Evolutionary conservation across 2,797 vertebrate species (phyloP).

Genomic region (Synanceia verrucosa): DNA sequence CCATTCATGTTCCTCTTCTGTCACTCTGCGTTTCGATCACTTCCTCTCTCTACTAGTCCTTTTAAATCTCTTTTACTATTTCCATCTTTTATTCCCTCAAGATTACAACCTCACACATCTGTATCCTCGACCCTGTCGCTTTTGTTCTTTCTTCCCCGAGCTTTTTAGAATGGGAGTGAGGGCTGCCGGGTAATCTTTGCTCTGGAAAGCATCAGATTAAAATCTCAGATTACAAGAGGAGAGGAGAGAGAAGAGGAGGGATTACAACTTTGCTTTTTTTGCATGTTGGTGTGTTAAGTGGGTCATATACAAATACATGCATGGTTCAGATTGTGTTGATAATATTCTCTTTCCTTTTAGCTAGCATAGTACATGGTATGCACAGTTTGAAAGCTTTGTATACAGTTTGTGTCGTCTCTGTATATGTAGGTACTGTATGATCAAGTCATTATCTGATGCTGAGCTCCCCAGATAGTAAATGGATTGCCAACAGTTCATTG

Average conservation of each 20-base stretch:
- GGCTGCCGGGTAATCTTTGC: slow-evolving; percentile 64
- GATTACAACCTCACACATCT: slow-evolving; percentile 37
- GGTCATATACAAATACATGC: slow-evolving; percentile 4
- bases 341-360: not conserved
- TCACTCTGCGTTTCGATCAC: slow-evolving; percentile 27
- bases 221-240: slow-evolving; percentile 71
- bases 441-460: slow-evolving; percentile 30
- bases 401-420: slow-evolving; percentile 8
- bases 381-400: not conserved
- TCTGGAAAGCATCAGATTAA: slow-evolving; percentile 62
- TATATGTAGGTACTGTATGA: not conserved
- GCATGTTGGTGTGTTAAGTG: slow-evolving; percentile 19
- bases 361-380: not conserved
- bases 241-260: slow-evolving; percentile 36
- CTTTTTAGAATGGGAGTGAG: slow-evolving; percentile 20
- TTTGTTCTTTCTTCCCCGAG: not conserved
- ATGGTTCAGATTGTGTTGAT: not conserved
- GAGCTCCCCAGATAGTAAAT: slow-evolving; percentile 28
- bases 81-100: slow-evolving; percentile 12
- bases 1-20: not conserved
- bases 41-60: not conserved
- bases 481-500: slow-evolving; percentile 46
- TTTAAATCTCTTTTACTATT: slow-evolving; percentile 11
- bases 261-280: slow-evolving; percentile 54
- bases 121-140: not conserved